phyloP scores from a whole-genome alignment of 2,888 invertebrate species.

The Euplexia lucipara region DNA sequence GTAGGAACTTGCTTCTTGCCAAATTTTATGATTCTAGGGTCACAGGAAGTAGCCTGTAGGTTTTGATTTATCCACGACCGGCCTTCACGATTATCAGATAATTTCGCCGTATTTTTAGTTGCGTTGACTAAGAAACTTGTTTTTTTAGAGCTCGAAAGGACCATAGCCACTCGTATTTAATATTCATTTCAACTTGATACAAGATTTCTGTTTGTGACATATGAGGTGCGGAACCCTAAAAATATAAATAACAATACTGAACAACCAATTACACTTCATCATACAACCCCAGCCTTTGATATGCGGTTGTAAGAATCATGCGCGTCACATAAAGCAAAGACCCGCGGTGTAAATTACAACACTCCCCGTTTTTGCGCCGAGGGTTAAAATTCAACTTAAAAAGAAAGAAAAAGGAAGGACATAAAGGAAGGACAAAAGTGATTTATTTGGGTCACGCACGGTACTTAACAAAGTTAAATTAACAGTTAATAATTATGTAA shows the following conservation, averaged over 20 bases:
- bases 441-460: constrained; percentile 47
- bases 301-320: constrained; percentile 32
- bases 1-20: no score
- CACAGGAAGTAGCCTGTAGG: no score
- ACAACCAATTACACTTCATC: background rate
- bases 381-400: constrained; percentile 12
- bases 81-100: no score
- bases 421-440: constrained; percentile 36
- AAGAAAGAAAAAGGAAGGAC: constrained; percentile 32
- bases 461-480: constrained; percentile 43
- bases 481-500: constrained; percentile 33
- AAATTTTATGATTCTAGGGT: no score
- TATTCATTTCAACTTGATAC: no score
- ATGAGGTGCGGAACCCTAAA: no score
- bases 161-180: no score
- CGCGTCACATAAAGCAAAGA: constrained; percentile 15
- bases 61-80: no score
- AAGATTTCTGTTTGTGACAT: no score
- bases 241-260: background rate
- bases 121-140: no score
- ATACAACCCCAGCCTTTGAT: constrained; percentile 9
- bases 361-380: constrained; percentile 13
- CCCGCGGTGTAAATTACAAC: constrained; percentile 41
- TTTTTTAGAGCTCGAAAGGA: no score
- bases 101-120: no score